Evolutionary conservation across 92 coral and sea anemone species (phyloP).

Genomic region (Isaurus tuberculatus): DNA sequence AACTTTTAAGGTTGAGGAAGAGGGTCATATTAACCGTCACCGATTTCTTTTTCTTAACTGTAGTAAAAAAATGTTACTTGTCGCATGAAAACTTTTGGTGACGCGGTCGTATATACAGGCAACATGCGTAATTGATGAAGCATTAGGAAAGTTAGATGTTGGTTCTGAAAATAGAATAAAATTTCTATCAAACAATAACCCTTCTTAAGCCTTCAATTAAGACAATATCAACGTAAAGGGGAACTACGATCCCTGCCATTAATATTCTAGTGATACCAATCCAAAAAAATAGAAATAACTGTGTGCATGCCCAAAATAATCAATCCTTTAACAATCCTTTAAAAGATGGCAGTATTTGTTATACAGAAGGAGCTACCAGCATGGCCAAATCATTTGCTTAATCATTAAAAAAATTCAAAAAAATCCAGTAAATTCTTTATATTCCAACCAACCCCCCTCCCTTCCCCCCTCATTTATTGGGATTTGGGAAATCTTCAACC

Average conservation of each 20-base stretch:
- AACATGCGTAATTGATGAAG: background rate
- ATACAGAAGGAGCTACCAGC: background rate
- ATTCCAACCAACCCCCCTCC: background rate
- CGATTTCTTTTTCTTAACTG: background rate
- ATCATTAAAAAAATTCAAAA: background rate
- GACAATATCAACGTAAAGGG: background rate
- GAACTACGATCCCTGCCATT: background rate
- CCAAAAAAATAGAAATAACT: background rate
- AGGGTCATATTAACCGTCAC: background rate
- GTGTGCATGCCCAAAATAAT: background rate
- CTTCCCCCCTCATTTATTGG: too few relatives aligned
- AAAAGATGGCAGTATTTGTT: background rate
- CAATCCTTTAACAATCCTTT: background rate
- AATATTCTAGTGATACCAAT: background rate
- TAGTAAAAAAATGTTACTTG: background rate
- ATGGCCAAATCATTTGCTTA: background rate
- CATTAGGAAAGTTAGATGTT: background rate
- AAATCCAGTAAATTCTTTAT: background rate
- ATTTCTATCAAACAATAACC: background rate
- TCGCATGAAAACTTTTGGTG: background rate
- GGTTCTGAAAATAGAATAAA: background rate
- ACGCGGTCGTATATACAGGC: background rate
- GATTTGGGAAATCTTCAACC: too few relatives aligned
- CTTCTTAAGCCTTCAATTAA: background rate
- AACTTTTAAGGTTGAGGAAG: background rate